Evolutionary conservation across 37 sponge, comb jelly and placozoan genomes (phyloP).

Genomic region (Aphrocallistes beatrix): DNA sequence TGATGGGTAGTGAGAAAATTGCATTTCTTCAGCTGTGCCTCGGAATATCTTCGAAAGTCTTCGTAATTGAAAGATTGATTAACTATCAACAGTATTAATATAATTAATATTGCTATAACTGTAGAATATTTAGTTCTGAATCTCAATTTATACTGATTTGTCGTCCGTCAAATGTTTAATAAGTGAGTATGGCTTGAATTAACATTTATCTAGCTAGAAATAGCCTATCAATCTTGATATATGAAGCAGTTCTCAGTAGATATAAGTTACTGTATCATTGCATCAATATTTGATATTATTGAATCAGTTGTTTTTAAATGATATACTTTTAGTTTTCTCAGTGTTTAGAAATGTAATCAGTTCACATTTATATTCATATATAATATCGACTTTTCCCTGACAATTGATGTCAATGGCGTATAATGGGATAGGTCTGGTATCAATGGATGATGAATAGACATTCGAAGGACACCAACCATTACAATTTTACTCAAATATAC

Average conservation of each 20-base stretch:
- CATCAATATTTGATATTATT: too few species aligned
- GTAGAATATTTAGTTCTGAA: not conserved
- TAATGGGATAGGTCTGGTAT: too few species aligned
- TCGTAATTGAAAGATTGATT: not conserved
- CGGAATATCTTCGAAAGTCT: not conserved
- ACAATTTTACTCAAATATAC: too few species aligned
- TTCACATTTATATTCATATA: too few species aligned
- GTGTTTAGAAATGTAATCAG: too few species aligned
- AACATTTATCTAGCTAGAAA: not conserved
- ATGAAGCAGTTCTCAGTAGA: not conserved
- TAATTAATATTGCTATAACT: not conserved
- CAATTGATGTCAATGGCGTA: too few species aligned
- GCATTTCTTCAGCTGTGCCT: not conserved
- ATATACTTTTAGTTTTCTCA: too few species aligned
- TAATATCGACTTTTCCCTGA: too few species aligned
- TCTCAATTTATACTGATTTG: not conserved
- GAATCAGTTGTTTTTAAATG: too few species aligned
- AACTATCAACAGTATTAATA: not conserved
- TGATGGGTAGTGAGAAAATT: not conserved
- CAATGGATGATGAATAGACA: too few species aligned
- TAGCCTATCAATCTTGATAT: not conserved
- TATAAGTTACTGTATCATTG: not conserved
- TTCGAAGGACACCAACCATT: too few species aligned
- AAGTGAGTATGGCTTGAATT: slow-evolving; percentile 4
- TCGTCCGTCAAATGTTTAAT: not conserved